Base-by-base conservation (phyloP, 30 jellyfish, hydroid and myxozoan genomes). In the Hydra vulgaris region DNA sequence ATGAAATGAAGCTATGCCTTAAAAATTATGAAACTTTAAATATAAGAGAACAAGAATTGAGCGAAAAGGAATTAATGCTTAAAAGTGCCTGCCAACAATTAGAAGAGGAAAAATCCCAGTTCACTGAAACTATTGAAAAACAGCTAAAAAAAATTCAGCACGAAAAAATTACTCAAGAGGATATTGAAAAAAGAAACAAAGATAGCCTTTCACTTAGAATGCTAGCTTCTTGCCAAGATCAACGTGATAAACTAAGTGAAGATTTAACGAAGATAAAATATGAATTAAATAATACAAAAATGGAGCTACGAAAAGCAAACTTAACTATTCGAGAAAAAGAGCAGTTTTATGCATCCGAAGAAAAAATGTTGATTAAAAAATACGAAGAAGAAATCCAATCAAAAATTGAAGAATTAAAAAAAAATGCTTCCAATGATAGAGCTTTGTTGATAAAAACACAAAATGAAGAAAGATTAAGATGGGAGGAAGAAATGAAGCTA, bases 391-490 rank as follows among this genome's bases (percentile, higher is more conserved):
- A 88, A 26, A 81, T 81, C 20, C 81, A 87, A 71, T 76, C 77
- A 24, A 87, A 73, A 66, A 68, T 85, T 24, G 96, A 87, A 54
- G 99, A 94, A 53, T 56, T 84, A 71, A 72, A 76, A 24, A 88
- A 66, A 79, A 26, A 69, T 1, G 69, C 66, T 69, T 40, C 83
- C 25, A 79, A 89, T 27, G 99, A 94, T 18, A 87, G 82, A 66
- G 95, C 88, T 66, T 80, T 71, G 24, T 17, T 94, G 56, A 70
- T 87, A 80, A 78, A 77, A 40, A 74, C 81, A 88, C 82, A 87
- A 86, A 77, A 87, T n/a, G 99, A 94, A 19, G 99, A 94, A 40
- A 81, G 96, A 73, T 80, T 69, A 21, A 81, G 84, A n/a, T 93
- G 96, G 96, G 99, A 93, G 67, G 83, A 70, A 19, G 99, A 93